Evolutionary conservation across 2,113 vertebrate species (phyloP).

Genomic region (Brachyistius frenatus): DNA sequence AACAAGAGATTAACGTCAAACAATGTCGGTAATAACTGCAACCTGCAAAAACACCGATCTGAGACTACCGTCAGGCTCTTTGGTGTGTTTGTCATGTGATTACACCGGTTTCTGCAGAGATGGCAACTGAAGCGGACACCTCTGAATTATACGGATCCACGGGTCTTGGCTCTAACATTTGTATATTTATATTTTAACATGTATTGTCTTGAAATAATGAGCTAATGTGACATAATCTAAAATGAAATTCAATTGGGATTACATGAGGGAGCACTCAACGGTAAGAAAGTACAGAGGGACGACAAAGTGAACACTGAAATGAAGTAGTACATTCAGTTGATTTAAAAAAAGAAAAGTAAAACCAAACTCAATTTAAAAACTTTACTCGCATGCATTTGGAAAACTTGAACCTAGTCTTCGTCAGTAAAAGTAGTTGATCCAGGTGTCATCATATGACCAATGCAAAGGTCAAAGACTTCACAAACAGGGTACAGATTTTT

Average conservation of each 20-base stretch:
- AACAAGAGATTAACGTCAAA: constrained; percentile 61
- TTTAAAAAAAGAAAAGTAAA: too few species aligned
- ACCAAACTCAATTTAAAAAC: too few species aligned
- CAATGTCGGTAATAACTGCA: constrained; percentile 12
- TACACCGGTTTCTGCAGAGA: not conserved
- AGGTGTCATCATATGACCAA: too few species aligned
- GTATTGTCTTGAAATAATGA: too few species aligned
- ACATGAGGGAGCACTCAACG: too few species aligned
- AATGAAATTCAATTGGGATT: too few species aligned
- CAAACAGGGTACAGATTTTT: too few species aligned
- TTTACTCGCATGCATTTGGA: too few species aligned
- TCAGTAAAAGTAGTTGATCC: not conserved
- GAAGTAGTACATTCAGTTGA: not conserved
- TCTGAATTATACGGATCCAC: not conserved
- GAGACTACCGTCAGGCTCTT: constrained; percentile 16
- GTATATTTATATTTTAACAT: not conserved
- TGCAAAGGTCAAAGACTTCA: too few species aligned
- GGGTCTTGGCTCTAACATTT: not conserved
- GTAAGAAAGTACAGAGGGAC: not conserved
- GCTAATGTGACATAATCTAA: too few species aligned
- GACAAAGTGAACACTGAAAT: not conserved
- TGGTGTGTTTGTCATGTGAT: constrained; percentile 12
- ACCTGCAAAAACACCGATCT: constrained; percentile 8
- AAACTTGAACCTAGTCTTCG: not conserved
- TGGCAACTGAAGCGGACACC: not conserved